Percentiles rank a stretch among this genome's conserved stretches.
These are phyloP conservation scores for Rhabditoides inermis DNA, from an alignment of 2,888 invertebrate genomes.

Conservation along the genomic window DNA sequence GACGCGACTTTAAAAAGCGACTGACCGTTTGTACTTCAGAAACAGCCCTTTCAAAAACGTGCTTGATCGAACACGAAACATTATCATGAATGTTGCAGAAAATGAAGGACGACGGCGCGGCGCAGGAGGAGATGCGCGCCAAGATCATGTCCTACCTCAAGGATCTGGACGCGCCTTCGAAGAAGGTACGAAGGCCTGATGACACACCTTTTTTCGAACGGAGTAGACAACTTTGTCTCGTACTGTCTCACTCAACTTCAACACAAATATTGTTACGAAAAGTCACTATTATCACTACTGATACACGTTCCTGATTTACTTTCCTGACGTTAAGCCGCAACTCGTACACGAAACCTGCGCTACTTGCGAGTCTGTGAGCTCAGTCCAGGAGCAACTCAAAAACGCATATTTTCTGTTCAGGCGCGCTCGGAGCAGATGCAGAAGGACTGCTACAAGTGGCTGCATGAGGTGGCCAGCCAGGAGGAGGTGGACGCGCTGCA, in stretches of 20 bases:
- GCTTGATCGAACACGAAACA: neutral
- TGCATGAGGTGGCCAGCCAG: constrained; percentile 32
- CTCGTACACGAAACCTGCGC: no score
- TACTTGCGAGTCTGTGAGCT: no score
- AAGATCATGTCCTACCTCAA: constrained; percentile 29
- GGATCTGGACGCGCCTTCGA: constrained; percentile 9
- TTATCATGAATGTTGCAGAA: constrained; percentile 4
- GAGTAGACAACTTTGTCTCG: no score
- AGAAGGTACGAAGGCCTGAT: constrained; percentile 16
- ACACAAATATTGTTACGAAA: no score
- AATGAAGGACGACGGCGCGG: constrained; percentile 21
- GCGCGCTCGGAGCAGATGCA: constrained; percentile 1
- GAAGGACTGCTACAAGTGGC: constrained; percentile 36
- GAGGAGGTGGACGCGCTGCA: constrained; percentile 34
- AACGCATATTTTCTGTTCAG: no score
- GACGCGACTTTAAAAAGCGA: neutral
- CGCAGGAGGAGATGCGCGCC: constrained; percentile 28
- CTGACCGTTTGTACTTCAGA: neutral
- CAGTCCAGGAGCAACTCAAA: no score
- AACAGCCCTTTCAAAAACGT: neutral
- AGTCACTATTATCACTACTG: no score
- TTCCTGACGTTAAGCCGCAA: no score
- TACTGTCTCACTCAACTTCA: no score
- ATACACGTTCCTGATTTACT: neutral
- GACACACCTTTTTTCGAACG: no score